Base-by-base conservation (phyloP, 2,888 invertebrate genomes). In the Drosophila neutralis region DNA sequence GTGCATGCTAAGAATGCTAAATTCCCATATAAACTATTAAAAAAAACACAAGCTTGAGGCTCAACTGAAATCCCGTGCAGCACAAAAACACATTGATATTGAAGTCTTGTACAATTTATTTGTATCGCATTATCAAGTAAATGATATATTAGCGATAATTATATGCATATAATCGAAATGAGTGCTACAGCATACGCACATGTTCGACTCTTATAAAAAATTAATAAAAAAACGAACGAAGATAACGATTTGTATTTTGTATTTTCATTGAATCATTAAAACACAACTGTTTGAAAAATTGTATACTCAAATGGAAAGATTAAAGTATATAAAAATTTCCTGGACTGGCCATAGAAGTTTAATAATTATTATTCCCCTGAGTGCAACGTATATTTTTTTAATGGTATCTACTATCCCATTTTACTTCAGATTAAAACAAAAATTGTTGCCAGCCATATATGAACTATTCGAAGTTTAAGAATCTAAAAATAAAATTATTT, bases 61-160 rank as follows among this genome's bases (percentile, higher is more conserved):
- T 21, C 40, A 21, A 5, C 11, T 42, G 10, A 24, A 33, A 24
- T n/a, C n/a, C 11, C 48, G 18, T 24, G 4, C 49, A 62, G 21
- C 11, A 51, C n/a, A 27, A 27, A 61, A 53, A 63, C 49, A 54
- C 38, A 53, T 45, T 36, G 57, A 11, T 57, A n/a, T 58, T 68
- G 51, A 80, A 83, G 81, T 78, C 60, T 78, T 68, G 40, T 71
- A 60, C 36, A 59, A 45, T 83, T 86, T 85, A 82, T 76, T 77
- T 65, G 62, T 63, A 69, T 78, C 49, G 56, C 62, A 31, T 54
- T 52, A 66, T 66, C 48, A 66, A 60, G 40, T 27, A 61, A 61
- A 58, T 65, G 45, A 57, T 52, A 69, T 60, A 71, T 71, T 60
- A 33, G 54, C 62, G 58, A 64, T 66, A 63, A 72, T 1, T 13